A percentile compares a stretch with the other conserved stretches of the same genome.
Evolutionary conservation across 1,140 invertebrate species (phyloP).

Genomic region (Anthonomus grandis): DNA sequence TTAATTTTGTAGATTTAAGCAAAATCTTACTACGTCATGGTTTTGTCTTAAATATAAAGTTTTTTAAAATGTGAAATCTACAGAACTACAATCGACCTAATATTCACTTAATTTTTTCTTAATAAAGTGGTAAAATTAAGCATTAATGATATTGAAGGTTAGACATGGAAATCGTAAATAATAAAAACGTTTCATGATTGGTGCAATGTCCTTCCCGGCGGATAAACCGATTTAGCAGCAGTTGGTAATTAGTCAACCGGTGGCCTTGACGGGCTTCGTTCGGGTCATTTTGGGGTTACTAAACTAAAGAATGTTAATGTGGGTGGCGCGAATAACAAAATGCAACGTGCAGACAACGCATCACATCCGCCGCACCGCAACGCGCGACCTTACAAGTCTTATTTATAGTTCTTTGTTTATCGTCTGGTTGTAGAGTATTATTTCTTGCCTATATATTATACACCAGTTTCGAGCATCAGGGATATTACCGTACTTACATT

Average conservation of each 20-base stretch:
- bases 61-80: too few species aligned
- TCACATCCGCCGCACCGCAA: slow-evolving; percentile 27
- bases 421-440: too few species aligned
- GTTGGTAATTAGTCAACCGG: slow-evolving; percentile 23
- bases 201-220: slow-evolving; percentile 24
- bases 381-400: slow-evolving; percentile 29
- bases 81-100: too few species aligned
- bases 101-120: too few species aligned
- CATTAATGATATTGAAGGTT: not conserved
- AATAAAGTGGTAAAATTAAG: too few species aligned
- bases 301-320: slow-evolving; percentile 34
- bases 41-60: too few species aligned
- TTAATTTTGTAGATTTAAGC: too few species aligned
- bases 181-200: not conserved
- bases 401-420: slow-evolving; percentile 33
- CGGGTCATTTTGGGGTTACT: slow-evolving; percentile 33
- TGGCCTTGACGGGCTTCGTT: slow-evolving; percentile 24
- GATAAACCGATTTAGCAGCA: slow-evolving; percentile 23
- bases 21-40: too few species aligned
- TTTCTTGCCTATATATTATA: too few species aligned
- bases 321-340: slow-evolving; percentile 33
- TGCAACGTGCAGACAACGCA: slow-evolving; percentile 31
- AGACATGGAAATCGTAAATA: too few species aligned
- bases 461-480: too few species aligned
- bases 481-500: too few species aligned